Evolutionary conservation across 1,140 invertebrate species (phyloP).

Genomic region (Neodiprion virginianus): DNA sequence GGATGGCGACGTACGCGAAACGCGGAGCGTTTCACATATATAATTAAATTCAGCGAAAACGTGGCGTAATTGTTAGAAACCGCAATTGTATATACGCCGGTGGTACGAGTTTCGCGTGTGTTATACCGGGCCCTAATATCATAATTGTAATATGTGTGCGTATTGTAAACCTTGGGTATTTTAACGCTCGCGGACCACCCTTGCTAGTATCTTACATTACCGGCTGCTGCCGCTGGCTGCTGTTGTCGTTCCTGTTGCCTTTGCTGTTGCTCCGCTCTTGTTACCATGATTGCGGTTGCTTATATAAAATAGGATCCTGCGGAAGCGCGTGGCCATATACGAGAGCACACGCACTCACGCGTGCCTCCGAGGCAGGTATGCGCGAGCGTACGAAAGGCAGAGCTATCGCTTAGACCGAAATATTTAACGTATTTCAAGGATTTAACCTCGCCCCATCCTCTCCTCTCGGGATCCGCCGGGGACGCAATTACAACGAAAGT

Average conservation of each 20-base stretch:
- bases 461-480: not conserved
- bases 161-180: not conserved
- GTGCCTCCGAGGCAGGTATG: not conserved
- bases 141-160: not conserved
- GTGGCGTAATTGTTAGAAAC: slow-evolving; percentile 7
- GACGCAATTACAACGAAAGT: slow-evolving; percentile 5
- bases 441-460: not conserved
- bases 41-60: slow-evolving; percentile 8
- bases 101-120: not conserved
- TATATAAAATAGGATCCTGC: not conserved
- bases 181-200: slow-evolving; percentile 1
- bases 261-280: not conserved
- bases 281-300: not conserved
- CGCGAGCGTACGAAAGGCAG: not conserved
- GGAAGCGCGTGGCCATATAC: not conserved
- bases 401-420: slow-evolving; percentile 2
- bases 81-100: not conserved
- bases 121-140: not conserved
- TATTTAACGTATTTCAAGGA: slow-evolving; percentile 5
- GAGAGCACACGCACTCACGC: not conserved
- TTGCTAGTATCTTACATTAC: slow-evolving; percentile 1
- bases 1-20: not conserved
- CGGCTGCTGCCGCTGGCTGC: not conserved
- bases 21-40: not conserved
- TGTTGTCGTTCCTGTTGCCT: not conserved